These are phyloP conservation scores for Eutrigla gurnardus DNA, from an alignment of 2,797 vertebrate genomes.

Conservation along the genomic window DNA sequence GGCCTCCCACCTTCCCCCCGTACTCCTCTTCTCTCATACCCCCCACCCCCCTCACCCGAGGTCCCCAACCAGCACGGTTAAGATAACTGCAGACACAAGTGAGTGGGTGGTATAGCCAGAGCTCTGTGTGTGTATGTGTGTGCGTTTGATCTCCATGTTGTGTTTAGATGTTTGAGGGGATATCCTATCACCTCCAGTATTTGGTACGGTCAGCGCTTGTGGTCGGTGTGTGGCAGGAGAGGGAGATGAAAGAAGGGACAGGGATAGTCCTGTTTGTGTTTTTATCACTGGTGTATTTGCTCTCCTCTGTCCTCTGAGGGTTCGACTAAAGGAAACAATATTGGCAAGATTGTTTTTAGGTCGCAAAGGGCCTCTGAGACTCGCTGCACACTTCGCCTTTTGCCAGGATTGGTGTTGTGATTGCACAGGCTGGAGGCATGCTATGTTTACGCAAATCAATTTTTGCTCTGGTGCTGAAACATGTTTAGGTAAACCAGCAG, in stretches of 20 bases:
- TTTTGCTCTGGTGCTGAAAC: slow-evolving; percentile 34
- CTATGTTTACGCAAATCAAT: slow-evolving; percentile 55
- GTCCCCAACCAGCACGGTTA: slow-evolving; percentile 80
- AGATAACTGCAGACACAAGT: slow-evolving; percentile 82
- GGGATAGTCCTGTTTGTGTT: slow-evolving; percentile 84
- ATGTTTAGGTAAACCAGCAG: slow-evolving; percentile 39
- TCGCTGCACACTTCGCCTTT: slow-evolving; percentile 54
- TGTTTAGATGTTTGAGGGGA: slow-evolving; percentile 88
- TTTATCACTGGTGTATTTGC: slow-evolving; percentile 83
- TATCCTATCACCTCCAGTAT: slow-evolving; percentile 87
- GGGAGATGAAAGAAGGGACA: slow-evolving; percentile 79
- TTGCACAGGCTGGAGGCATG: slow-evolving; percentile 40
- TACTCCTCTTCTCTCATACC: slow-evolving; percentile 50
- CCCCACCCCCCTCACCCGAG: slow-evolving; percentile 47
- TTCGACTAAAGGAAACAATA: slow-evolving; percentile 82
- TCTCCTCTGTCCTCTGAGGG: slow-evolving; percentile 75
- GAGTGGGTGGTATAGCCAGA: slow-evolving; percentile 83
- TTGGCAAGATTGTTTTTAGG: slow-evolving; percentile 83
- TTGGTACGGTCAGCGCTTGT: slow-evolving; percentile 79
- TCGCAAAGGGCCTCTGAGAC: slow-evolving; percentile 71
- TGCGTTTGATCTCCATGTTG: slow-evolving; percentile 85
- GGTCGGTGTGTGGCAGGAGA: slow-evolving; percentile 74
- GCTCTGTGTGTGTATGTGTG: slow-evolving; percentile 43
- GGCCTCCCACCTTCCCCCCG: slow-evolving; percentile 56
- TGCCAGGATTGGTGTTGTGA: slow-evolving; percentile 64